Base-by-base conservation (phyloP, 2,888 invertebrate genomes). In the Tenthredo livida region DNA sequence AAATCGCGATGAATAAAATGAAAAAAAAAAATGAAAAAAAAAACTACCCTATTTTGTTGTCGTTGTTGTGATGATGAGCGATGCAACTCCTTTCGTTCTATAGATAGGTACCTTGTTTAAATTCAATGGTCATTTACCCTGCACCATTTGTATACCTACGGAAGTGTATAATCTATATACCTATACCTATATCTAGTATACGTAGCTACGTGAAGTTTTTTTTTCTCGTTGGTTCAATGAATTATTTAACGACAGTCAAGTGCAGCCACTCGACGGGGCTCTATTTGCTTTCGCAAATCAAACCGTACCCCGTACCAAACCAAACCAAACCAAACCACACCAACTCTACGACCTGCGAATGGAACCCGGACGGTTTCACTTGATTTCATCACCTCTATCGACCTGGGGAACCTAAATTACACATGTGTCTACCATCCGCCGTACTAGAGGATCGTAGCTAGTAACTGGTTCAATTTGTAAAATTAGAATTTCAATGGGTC, bases 231-330 rank as follows among this genome's bases (percentile, higher is more conserved):
- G 84, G 87, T 86, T 88, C 89, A 88, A 91, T 91, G 91, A 91
- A 91, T 91, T 91, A 91, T 91, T 91, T 90, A 91, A 87, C 89
- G 89, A 87, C 86, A 88, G 84, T 88, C 88, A 90, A 91, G 89
- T 91, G 78, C 70, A 25, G 91, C 89, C 90, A 89, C 89, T 89
- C 88, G 86, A 87, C 87, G 90, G 50, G 50, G 17, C 6, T 50
- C 17, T 91, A 90, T 91, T 89, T 90, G 86, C 90, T 85, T 87
- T 88, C 85, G 43, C 43, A 43, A 43, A 43, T 12, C 43, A 86
- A 89, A 89, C 90, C 88, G 86, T 33, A 29, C 29, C 29, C 33
- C 33, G 4, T 3, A 33, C 33, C 33, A 33, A 87, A 85, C 84
- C 84, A 85, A 85, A 84, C 86, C 85, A 65, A 86, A 77, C 86